phyloP scores from a whole-genome alignment of 1,140 invertebrate genomes.

The Anoplolepis gracilipes region DNA sequence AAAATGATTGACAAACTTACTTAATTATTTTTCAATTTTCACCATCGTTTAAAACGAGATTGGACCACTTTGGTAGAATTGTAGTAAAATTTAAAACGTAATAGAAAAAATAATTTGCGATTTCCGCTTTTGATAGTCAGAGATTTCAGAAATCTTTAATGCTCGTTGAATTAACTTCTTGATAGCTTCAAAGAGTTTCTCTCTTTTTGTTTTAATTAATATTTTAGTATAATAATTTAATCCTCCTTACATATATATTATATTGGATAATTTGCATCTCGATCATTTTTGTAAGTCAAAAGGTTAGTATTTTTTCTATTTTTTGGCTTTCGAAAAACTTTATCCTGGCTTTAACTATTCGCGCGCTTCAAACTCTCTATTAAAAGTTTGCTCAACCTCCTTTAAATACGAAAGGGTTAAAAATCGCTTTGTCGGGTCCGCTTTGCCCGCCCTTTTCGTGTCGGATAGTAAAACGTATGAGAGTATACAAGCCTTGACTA shows the following conservation, averaged over 20 bases:
- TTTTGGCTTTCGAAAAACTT: conserved; percentile 12
- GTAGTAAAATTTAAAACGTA: background rate
- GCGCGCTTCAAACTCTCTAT: conserved; percentile 37
- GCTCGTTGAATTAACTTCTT: background rate
- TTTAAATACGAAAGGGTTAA: conserved; percentile 41
- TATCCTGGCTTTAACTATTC: background rate
- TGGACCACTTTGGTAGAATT: background rate
- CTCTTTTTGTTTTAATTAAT: background rate
- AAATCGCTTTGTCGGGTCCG: conserved; percentile 58
- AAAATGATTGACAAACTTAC: too few relatives aligned
- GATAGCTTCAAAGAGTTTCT: background rate
- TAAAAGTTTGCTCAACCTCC: conserved; percentile 43
- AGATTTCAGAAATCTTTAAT: background rate
- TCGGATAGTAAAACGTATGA: conserved; percentile 32
- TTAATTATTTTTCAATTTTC: background rate
- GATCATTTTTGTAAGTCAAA: background rate
- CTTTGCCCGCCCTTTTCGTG: conserved; percentile 55
- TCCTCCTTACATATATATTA: background rate
- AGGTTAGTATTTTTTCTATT: background rate
- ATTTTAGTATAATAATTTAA: background rate
- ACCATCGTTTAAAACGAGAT: background rate
- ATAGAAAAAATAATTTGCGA: background rate
- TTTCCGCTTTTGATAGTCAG: background rate
- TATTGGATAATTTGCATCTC: background rate
- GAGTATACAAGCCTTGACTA: conserved; percentile 25